A percentile compares a stretch with the other conserved stretches of the same genome.
phyloP scores from a whole-genome alignment of 1,140 invertebrate species.

The Delia radicum region DNA sequence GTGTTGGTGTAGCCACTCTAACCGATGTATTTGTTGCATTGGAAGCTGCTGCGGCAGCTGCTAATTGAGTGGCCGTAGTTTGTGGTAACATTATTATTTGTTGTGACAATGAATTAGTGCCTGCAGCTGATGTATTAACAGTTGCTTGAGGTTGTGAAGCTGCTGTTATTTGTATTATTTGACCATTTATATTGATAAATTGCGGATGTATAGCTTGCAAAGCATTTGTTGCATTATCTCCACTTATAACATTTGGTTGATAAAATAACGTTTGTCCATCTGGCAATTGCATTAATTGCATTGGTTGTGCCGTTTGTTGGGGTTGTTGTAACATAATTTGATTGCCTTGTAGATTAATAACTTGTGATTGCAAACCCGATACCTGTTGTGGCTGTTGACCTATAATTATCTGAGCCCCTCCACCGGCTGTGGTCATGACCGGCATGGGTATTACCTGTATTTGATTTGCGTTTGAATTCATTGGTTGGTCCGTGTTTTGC shows the following conservation, averaged over 20 bases:
- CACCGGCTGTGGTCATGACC: conserved; percentile 37
- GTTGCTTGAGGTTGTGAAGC: conserved; percentile 30
- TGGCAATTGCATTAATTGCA: conserved; percentile 83
- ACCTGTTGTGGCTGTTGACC: conserved; percentile 43
- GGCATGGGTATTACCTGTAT: conserved; percentile 53
- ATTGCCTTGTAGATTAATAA: conserved; percentile 45
- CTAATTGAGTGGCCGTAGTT: conserved; percentile 45
- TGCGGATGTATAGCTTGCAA: conserved; percentile 60
- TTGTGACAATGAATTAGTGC: conserved; percentile 33
- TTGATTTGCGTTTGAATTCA: conserved; percentile 25
- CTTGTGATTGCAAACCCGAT: conserved; percentile 30
- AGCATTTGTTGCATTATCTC: conserved; percentile 34
- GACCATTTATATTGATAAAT: conserved; percentile 75
- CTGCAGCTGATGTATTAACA: neutral
- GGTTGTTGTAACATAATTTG: conserved; percentile 50
- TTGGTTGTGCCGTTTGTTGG: conserved; percentile 61
- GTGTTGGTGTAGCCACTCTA: conserved; percentile 40
- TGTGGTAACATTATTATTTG: conserved; percentile 54
- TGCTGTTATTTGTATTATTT: conserved; percentile 67
- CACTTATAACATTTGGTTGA: conserved; percentile 62
- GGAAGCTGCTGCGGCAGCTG: conserved; percentile 55
- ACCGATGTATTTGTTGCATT: conserved; percentile 36
- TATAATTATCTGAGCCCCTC: conserved; percentile 48
- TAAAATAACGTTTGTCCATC: conserved; percentile 94
- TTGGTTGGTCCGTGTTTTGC: conserved; percentile 17